Percentiles rank a stretch among this genome's conserved stretches.
Evolutionary conservation across 2,888 invertebrate genomes (phyloP).

Genomic region (Nasonia oneida): DNA sequence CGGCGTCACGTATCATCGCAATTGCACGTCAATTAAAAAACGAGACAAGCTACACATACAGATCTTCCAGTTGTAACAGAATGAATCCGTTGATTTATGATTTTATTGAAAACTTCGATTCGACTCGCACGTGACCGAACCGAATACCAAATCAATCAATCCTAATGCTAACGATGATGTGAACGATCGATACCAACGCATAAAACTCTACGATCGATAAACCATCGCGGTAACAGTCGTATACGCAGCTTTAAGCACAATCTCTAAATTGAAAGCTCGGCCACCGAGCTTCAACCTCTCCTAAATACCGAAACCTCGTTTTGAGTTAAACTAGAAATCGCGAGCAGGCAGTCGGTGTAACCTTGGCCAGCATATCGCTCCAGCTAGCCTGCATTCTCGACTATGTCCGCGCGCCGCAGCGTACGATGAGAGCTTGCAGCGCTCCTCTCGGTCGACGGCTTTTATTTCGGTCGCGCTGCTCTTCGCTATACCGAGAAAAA

Average conservation of each 20-base stretch:
- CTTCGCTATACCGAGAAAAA: constrained; percentile 46
- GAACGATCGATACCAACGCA: background rate
- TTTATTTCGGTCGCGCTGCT: constrained; percentile 43
- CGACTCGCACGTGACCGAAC: background rate
- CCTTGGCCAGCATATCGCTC: constrained; percentile 57
- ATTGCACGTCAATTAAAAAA: background rate
- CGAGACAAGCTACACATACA: background rate
- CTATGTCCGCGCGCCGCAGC: background rate
- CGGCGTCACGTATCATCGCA: no score
- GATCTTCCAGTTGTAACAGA: background rate
- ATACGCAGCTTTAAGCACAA: no score
- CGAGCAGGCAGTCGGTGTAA: constrained; percentile 14
- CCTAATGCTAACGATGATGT: background rate
- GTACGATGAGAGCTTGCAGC: background rate
- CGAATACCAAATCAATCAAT: background rate
- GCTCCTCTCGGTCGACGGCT: constrained; percentile 41
- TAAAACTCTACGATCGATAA: background rate
- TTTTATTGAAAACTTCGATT: background rate
- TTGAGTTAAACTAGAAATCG: background rate
- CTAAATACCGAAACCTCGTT: constrained; percentile 10
- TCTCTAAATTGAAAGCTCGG: background rate
- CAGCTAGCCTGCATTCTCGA: constrained; percentile 56
- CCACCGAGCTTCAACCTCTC: background rate
- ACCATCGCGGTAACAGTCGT: background rate
- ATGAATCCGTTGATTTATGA: background rate